phyloP scores from a whole-genome alignment of 2,797 vertebrate species.

The Scolopax bukidnonensis region DNA sequence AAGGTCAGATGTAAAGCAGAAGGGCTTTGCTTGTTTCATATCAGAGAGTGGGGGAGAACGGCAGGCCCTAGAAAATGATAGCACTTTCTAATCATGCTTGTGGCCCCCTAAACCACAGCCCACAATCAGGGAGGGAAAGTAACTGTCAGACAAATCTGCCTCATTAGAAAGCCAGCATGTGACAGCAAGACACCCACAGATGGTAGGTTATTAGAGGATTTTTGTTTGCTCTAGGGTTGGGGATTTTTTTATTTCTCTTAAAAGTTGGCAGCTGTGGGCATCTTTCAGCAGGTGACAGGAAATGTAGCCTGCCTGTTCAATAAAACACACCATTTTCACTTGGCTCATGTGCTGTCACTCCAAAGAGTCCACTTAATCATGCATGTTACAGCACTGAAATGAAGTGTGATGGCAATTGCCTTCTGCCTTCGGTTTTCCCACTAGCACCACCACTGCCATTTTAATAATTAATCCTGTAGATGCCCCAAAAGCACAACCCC shows the following conservation, averaged over 20 bases:
- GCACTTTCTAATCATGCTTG: neutral
- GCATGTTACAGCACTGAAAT: neutral
- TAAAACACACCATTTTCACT: neutral
- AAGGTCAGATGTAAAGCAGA: slow-evolving; percentile 64
- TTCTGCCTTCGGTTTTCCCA: neutral
- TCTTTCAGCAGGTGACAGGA: slow-evolving; percentile 25
- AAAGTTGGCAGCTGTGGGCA: neutral
- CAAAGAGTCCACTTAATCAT: neutral
- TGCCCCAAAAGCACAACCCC: neutral
- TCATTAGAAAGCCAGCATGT: neutral
- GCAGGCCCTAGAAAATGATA: neutral
- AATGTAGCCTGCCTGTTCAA: neutral
- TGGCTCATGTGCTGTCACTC: neutral
- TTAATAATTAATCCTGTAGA: neutral
- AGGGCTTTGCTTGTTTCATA: slow-evolving; percentile 29
- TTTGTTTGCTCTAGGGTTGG: neutral
- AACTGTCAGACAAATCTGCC: neutral
- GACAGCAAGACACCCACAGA: neutral
- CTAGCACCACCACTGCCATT: neutral
- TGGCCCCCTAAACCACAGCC: neutral
- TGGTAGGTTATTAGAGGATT: neutral
- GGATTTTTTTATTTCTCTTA: neutral
- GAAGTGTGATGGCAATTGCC: neutral
- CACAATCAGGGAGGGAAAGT: neutral
- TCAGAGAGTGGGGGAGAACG: neutral